Conservation (phyloP, 2,113 vertebrate genomes). For the Dasypus novemcinctus region DNA sequence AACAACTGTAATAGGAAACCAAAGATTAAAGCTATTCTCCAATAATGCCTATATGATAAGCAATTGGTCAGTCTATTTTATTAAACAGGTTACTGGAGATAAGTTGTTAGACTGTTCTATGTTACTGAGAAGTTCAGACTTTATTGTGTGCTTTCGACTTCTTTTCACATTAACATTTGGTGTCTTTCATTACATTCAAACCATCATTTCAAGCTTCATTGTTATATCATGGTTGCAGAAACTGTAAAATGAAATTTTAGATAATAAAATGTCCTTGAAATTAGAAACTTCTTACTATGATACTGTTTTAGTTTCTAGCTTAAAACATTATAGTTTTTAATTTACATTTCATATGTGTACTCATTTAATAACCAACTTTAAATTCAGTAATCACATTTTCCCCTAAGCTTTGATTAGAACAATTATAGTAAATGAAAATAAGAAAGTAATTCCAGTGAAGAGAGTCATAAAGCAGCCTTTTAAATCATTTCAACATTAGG, state of each 20-base stretch:
- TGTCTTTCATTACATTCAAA: constrained; percentile 43
- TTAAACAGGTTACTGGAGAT: background rate
- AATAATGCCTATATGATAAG: background rate
- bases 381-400: constrained; percentile 76
- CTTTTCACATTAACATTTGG: constrained; percentile 49
- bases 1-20: background rate
- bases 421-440: constrained; percentile 76
- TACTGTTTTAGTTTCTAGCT: constrained; percentile 63
- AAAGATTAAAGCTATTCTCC: background rate
- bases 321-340: constrained; percentile 68
- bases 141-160: constrained; percentile 24
- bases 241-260: constrained; percentile 64
- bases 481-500: background rate
- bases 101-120: background rate
- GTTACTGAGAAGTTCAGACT: background rate
- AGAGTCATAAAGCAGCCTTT: constrained; percentile 48
- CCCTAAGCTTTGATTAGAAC: constrained; percentile 77
- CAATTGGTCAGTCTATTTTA: background rate
- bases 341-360: constrained; percentile 70
- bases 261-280: constrained; percentile 62
- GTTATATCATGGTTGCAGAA: background rate
- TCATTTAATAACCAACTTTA: constrained; percentile 77
- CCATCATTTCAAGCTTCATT: constrained; percentile 45
- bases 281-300: constrained; percentile 57
- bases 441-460: constrained; percentile 72